Evolutionary conservation across 1,140 invertebrate genomes (phyloP), one percentile per base, ranked within the genome.

Genomic region (Harpegnathos saltator): DNA sequence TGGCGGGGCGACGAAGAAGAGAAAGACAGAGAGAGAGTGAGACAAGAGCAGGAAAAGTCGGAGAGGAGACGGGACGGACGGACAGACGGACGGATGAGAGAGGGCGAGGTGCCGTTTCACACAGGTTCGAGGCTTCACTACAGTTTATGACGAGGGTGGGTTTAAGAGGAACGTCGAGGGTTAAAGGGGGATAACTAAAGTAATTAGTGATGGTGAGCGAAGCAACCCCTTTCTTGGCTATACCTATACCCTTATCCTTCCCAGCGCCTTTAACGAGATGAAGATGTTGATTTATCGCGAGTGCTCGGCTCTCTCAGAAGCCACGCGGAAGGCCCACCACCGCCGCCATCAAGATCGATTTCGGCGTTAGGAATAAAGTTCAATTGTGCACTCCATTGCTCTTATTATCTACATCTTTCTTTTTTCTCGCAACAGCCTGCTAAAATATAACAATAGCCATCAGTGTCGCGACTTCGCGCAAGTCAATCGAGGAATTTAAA

Each of bases 191-290:
- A 88, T 90, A 86, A 87, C 87, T 89, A 88, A 90, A 90, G 90
- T 93, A 93, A 93, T 92, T 92, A 93, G 91, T 90, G 86, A 88
- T 88, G 91, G 90, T 87, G 85, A 87, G 86, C 85, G 88, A 89
- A 81, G 62, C 78, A 81, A 78, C 77, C 81, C 86, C 87, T 85
- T 88, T 82, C 87, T 85, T 90, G 65, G 87, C 61, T 88, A 85
- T 86, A 89, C 73, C 83, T 83, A 88, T 83, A 61, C 77, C 75
- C 69, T 82, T 82, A 82, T 83, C 66, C 74, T 44, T 62, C 68
- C 66, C 33, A 48, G 52, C 73, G 24, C 82, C 77, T 87, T 87
- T 80, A 84, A 87, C 85, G 81, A 86, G 71, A 74, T 66, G 58
- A 72, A 77, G 69, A 86, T 75, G 82, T 80, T 80, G 66, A 80